Evolutionary conservation across 2,888 invertebrate species (phyloP).

Genomic region (Netelia inedita): DNA sequence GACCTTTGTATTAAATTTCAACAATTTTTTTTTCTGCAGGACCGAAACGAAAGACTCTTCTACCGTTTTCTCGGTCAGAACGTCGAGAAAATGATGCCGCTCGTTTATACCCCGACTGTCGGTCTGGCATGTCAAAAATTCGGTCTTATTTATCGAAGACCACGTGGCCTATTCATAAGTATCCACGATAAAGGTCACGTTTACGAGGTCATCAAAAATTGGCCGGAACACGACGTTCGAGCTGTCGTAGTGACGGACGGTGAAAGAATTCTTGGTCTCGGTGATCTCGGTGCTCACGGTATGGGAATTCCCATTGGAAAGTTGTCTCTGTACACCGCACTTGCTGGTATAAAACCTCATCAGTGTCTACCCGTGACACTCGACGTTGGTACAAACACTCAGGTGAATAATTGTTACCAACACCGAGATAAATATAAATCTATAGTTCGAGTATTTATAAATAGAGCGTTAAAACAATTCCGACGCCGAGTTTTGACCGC

Average conservation of each 20-base stretch:
- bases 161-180: conserved; percentile 97
- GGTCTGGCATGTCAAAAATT: conserved; percentile 99
- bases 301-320: conserved; percentile 99
- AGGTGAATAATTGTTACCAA: conserved; percentile 81
- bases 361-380: conserved; percentile 97
- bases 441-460: conserved; percentile 24
- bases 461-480: conserved; percentile 25
- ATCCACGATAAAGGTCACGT: conserved; percentile 98
- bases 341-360: conserved; percentile 98
- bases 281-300: conserved; percentile 98
- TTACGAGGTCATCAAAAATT: conserved; percentile 97
- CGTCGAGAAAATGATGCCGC: conserved; percentile 97
- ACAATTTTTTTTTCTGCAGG: conserved; percentile 85
- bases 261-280: conserved; percentile 98
- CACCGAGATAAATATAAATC: background rate
- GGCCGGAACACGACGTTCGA: conserved; percentile 95
- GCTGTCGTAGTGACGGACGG: conserved; percentile 99
- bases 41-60: conserved; percentile 98
- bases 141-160: conserved; percentile 95
- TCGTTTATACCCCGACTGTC: conserved; percentile 99
- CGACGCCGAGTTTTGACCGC: conserved; percentile 15
- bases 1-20: background rate
- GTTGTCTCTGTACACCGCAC: conserved; percentile 97
- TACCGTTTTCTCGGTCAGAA: conserved; percentile 95
- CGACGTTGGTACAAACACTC: conserved; percentile 97